Percentiles rank a stretch among this genome's conserved stretches.
phyloP scores from a whole-genome alignment of 2,113 vertebrate species.

The Sarotherodon lohbergeri region DNA sequence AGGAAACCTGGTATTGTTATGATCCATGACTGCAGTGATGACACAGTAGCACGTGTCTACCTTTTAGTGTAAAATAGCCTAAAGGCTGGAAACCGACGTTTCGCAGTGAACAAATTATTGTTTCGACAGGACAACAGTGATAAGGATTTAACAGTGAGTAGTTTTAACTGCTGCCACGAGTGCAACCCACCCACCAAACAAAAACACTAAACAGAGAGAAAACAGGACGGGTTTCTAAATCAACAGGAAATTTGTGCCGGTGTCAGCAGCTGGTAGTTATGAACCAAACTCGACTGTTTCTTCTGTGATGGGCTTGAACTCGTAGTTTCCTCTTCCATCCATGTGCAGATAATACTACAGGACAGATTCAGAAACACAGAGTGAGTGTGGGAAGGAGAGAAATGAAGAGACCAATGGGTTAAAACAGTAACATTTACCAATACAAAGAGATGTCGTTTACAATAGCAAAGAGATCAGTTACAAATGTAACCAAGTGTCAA shows the following conservation, averaged over 20 bases:
- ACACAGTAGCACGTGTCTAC: neutral
- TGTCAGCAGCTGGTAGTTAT: conserved; percentile 46
- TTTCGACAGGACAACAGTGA: conserved; percentile 37
- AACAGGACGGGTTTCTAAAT: neutral
- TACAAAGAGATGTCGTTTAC: neutral
- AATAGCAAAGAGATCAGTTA: neutral
- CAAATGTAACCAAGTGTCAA: accelerated
- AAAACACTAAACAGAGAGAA: neutral
- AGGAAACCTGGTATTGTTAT: neutral
- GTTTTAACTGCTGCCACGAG: neutral
- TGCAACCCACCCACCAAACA: neutral
- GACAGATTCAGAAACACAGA: neutral
- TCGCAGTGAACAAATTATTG: conserved; percentile 66
- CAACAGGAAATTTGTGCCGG: neutral
- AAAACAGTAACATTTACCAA: neutral
- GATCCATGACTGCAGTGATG: neutral
- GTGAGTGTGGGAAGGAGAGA: neutral
- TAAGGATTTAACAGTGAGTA: conserved; percentile 32
- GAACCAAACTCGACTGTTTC: conserved; percentile 96
- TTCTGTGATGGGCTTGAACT: conserved; percentile 94
- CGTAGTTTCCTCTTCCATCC: conserved; percentile 95
- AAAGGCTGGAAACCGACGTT: neutral
- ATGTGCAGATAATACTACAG: conserved; percentile 91
- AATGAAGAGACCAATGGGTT: neutral
- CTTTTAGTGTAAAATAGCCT: neutral